Conservation (phyloP, 2,113 vertebrate genomes). For the Fregata magnificens region DNA sequence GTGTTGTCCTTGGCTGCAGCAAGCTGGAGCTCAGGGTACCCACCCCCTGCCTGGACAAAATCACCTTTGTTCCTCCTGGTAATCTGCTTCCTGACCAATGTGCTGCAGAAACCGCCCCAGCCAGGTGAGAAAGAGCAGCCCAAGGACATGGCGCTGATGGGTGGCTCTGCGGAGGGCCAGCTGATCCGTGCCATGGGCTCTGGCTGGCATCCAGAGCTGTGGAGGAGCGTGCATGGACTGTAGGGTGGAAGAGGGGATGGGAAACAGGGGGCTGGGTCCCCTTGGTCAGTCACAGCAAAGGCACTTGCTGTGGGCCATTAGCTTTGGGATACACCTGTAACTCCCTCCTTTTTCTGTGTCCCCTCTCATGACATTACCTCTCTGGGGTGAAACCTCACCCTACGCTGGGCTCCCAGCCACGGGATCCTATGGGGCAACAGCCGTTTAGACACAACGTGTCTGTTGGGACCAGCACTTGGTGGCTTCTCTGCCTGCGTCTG, state of each 20-base stretch:
- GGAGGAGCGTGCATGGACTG: fast-evolving
- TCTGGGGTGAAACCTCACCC: not conserved
- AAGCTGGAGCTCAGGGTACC: not conserved
- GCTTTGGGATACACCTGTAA: not conserved
- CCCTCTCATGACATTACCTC: not conserved
- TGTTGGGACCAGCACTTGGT: fast-evolving
- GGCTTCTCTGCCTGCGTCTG: not conserved
- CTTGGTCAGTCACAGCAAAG: fast-evolving
- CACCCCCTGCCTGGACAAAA: not conserved
- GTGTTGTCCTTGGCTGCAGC: not conserved
- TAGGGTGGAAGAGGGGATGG: fast-evolving
- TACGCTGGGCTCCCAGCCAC: fast-evolving
- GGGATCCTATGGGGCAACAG: not conserved
- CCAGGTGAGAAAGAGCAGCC: slow-evolving; percentile 11
- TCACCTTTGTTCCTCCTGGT: slow-evolving; percentile 31
- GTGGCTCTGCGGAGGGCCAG: not conserved
- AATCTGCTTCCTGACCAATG: not conserved
- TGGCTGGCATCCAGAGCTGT: not conserved
- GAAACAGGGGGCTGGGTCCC: not conserved
- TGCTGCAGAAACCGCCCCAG: not conserved
- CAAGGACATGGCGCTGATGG: slow-evolving; percentile 33
- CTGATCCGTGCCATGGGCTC: not conserved
- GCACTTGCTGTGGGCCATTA: fast-evolving
- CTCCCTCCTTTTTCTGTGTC: not conserved
- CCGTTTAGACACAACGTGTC: fast-evolving